phyloP scores from a whole-genome alignment of 37 sponge, comb jelly and placozoan genomes.

The Cliona cf. orientalis region DNA sequence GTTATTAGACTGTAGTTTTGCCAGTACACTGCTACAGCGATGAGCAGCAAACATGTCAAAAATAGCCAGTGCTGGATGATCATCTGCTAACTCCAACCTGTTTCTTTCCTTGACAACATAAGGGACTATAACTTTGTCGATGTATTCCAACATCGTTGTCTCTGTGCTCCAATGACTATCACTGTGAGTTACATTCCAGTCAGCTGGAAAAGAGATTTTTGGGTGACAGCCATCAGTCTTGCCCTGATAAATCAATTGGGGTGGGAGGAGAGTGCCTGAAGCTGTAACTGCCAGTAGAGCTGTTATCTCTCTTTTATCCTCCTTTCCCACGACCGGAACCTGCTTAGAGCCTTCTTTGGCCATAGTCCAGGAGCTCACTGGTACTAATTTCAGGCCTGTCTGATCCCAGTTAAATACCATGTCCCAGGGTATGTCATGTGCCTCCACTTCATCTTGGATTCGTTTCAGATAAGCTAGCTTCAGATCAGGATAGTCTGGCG shows the following conservation, averaged over 20 bases:
- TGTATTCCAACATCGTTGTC: constrained; percentile 26
- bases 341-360: neutral
- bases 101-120: neutral
- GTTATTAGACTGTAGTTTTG: neutral
- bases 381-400: neutral
- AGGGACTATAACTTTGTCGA: constrained; percentile 1
- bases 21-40: neutral
- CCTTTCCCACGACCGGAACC: neutral
- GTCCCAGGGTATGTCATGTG: neutral
- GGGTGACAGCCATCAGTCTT: constrained; percentile 13
- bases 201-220: constrained; percentile 1
- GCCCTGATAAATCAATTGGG: constrained; percentile 17
- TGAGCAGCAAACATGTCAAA: constrained; percentile 31
- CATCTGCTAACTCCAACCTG: constrained; percentile 3
- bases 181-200: constrained; percentile 28
- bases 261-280: constrained; percentile 18
- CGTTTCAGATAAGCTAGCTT: constrained; percentile 1
- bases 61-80: constrained; percentile 21
- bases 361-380: constrained; percentile 25
- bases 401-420: constrained; percentile 11
- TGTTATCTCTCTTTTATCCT: constrained; percentile 15
- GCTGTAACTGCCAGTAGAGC: constrained; percentile 16
- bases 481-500: constrained; percentile 10
- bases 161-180: constrained; percentile 34
- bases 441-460: neutral